Evolutionary conservation across 2,888 invertebrate genomes (phyloP).

Genomic region (Noctua janthe): DNA sequence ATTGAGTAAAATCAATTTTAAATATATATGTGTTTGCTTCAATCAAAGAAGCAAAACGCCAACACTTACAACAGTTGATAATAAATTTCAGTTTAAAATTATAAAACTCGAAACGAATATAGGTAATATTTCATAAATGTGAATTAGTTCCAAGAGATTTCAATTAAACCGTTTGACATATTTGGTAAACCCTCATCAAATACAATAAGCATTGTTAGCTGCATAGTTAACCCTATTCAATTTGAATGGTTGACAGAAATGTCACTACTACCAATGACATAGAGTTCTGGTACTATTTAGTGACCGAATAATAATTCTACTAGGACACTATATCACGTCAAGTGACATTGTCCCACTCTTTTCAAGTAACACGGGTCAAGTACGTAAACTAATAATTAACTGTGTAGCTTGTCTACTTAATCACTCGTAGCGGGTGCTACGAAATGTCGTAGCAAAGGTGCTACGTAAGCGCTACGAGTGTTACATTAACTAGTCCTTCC

Average conservation of each 20-base stretch:
- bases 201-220: slow-evolving; percentile 19
- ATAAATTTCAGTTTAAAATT: no score
- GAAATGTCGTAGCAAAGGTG: slow-evolving; percentile 16
- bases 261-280: slow-evolving; percentile 6
- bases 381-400: slow-evolving; percentile 5
- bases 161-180: slow-evolving; percentile 25
- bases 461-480: slow-evolving; percentile 26
- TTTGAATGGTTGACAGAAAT: slow-evolving; percentile 1
- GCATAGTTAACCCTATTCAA: slow-evolving; percentile 8
- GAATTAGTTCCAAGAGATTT: no score
- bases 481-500: neutral
- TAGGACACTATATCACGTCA: neutral
- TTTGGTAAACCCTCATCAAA: slow-evolving; percentile 37
- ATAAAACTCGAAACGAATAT: no score
- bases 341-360: neutral
- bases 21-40: no score
- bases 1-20: no score
- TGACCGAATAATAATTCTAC: neutral
- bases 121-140: no score
- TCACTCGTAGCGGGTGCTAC: slow-evolving; percentile 35
- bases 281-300: neutral
- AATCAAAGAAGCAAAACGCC: no score
- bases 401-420: neutral
- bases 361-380: slow-evolving; percentile 1
- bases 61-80: no score